These are phyloP conservation scores for Parotocinclus haroldoi DNA, from an alignment of 2,797 vertebrate genomes.

Conservation along the genomic window DNA sequence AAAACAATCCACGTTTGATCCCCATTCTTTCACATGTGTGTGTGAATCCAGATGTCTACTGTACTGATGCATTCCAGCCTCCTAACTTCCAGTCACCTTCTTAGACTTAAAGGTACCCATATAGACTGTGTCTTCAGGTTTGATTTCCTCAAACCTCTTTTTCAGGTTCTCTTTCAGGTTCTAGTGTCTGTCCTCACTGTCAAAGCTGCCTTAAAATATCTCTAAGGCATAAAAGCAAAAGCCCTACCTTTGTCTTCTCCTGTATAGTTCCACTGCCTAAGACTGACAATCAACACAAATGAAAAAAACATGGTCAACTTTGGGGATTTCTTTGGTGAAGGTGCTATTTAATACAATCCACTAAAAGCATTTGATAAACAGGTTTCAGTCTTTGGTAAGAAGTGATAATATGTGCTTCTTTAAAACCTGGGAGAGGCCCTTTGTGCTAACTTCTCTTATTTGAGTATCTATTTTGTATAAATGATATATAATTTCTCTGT, in stretches of 20 bases:
- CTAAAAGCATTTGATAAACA: slow-evolving; percentile 28
- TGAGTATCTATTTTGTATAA: slow-evolving; percentile 51
- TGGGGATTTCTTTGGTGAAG: slow-evolving; percentile 41
- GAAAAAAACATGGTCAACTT: slow-evolving; percentile 1
- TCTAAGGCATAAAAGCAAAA: slow-evolving; percentile 18
- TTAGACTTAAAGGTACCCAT: slow-evolving; percentile 34
- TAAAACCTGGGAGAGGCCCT: slow-evolving; percentile 33
- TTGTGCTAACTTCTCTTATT: slow-evolving; percentile 43
- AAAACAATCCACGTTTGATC: slow-evolving; percentile 26
- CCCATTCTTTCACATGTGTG: slow-evolving; percentile 18
- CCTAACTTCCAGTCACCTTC: slow-evolving; percentile 22
- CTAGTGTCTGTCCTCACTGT: slow-evolving; percentile 34
- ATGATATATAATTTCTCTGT: slow-evolving; percentile 44
- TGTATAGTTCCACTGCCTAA: slow-evolving; percentile 1
- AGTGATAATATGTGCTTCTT: slow-evolving; percentile 30
- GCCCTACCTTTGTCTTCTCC: neutral
- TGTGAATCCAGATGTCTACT: slow-evolving; percentile 39
- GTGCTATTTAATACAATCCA: slow-evolving; percentile 53
- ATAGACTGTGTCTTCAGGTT: slow-evolving; percentile 28
- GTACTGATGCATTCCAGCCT: slow-evolving; percentile 48
- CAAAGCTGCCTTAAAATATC: slow-evolving; percentile 38
- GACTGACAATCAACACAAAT: slow-evolving; percentile 41
- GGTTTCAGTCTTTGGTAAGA: slow-evolving; percentile 31
- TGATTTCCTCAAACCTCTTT: slow-evolving; percentile 34
- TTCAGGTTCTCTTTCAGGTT: slow-evolving; percentile 49